Evolutionary conservation across 2,888 invertebrate genomes (phyloP).

Genomic region (Zygogramma bicolorata): DNA sequence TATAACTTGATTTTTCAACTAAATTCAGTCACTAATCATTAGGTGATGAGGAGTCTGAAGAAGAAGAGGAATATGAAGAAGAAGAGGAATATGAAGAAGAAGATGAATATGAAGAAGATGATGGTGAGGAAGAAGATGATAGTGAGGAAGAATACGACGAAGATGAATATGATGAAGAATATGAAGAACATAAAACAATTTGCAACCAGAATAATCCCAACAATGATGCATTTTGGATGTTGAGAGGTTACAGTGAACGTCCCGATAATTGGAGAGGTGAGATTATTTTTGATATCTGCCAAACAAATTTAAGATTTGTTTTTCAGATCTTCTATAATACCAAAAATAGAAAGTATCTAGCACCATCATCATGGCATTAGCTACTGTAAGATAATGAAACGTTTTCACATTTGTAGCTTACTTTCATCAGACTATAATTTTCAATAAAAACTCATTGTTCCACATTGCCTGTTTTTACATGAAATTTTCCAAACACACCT

Average conservation of each 20-base stretch:
- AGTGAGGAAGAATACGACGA: neutral
- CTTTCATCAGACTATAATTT: too few relatives aligned
- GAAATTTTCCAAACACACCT: too few relatives aligned
- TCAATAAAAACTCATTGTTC: too few relatives aligned
- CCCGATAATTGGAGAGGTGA: conserved; percentile 30
- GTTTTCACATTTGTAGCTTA: too few relatives aligned
- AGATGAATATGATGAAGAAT: conserved; percentile 21
- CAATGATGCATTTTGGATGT: conserved; percentile 8
- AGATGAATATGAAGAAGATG: conserved; percentile 8
- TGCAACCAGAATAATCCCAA: conserved; percentile 27
- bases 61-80: conserved; percentile 7
- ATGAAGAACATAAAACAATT: neutral
- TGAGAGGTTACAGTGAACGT: conserved; percentile 10
- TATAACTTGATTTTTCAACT: neutral
- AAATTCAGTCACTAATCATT: neutral
- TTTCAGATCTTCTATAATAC: neutral
- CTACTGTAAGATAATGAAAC: too few relatives aligned
- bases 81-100: conserved; percentile 9
- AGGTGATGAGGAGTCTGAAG: neutral
- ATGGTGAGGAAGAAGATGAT: conserved; percentile 5
- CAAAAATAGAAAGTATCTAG: too few relatives aligned
- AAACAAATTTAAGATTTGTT: neutral
- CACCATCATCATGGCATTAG: too few relatives aligned
- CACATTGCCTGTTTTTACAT: too few relatives aligned
- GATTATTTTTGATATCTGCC: neutral